Conservation (phyloP, 2,888 invertebrate genomes). For the Drosophila subquinaria region DNA sequence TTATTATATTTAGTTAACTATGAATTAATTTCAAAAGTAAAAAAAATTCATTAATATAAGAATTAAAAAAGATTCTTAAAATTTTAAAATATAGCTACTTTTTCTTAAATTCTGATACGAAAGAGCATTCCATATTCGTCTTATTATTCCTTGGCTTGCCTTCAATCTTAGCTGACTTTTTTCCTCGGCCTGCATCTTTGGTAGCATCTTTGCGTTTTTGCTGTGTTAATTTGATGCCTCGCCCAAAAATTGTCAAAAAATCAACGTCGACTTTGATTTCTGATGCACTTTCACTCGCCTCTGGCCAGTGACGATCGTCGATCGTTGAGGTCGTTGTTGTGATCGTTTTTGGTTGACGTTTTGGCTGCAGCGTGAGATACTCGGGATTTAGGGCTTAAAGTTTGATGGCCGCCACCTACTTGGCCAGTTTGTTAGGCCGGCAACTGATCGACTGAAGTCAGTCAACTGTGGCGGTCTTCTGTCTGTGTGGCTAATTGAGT, state of each 20-base stretch:
- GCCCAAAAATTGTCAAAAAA: conserved; percentile 71
- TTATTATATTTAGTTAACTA: no score
- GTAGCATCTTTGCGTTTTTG: conserved; percentile 71
- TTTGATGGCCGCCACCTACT: conserved; percentile 71
- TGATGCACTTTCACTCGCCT: conserved; percentile 76
- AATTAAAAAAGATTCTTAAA: no score
- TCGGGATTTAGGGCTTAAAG: conserved; percentile 38
- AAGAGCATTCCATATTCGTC: conserved; percentile 22
- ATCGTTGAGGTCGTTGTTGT: conserved; percentile 12
- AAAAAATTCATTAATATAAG: no score
- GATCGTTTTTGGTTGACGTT: conserved; percentile 16
- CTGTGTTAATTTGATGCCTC: conserved; percentile 75
- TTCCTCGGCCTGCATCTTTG: conserved; percentile 48
- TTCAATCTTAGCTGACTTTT: conserved; percentile 3
- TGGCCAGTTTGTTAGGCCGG: conserved; percentile 48
- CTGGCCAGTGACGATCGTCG: conserved; percentile 34
- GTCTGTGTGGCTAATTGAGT: conserved; percentile 78
- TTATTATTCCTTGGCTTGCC: neutral
- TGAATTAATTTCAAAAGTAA: no score
- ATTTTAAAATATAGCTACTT: no score
- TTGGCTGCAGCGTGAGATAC: conserved; percentile 76
- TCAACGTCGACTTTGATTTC: conserved; percentile 73
- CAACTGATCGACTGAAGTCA: conserved; percentile 47
- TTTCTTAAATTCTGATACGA: no score
- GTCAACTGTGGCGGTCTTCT: conserved; percentile 69